A percentile compares a stretch with the other conserved stretches of the same genome.
phyloP scores from a whole-genome alignment of 2,888 invertebrate genomes.

The Drosophila falleni region DNA sequence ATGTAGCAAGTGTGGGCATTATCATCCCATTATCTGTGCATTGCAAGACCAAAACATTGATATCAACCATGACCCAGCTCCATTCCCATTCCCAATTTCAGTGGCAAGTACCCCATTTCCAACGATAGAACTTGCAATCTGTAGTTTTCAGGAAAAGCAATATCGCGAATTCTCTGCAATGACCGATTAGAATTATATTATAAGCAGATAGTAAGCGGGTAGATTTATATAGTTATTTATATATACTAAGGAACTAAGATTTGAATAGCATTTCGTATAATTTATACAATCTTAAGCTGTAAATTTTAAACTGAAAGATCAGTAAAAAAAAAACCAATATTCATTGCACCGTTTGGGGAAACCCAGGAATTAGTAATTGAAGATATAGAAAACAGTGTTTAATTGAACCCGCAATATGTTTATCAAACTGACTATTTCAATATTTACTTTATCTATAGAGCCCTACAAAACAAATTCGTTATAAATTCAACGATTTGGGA shows the following conservation, averaged over 20 bases:
- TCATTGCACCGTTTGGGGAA: not conserved
- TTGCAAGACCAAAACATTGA: constrained; percentile 55
- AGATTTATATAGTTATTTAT: not conserved
- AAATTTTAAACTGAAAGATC: not conserved
- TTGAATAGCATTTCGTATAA: too few relatives aligned
- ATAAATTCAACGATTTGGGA: constrained; percentile 19
- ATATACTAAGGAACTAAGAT: too few relatives aligned
- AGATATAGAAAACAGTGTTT: not conserved
- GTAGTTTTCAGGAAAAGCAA: constrained; percentile 47
- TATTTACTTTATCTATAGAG: constrained; percentile 24
- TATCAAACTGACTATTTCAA: constrained; percentile 21
- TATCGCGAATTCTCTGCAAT: constrained; percentile 40
- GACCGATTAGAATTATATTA: constrained; percentile 60
- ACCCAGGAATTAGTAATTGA: not conserved
- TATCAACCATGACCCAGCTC: constrained; percentile 72
- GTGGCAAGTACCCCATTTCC: not conserved
- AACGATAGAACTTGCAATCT: constrained; percentile 39
- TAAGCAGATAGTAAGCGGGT: constrained; percentile 2
- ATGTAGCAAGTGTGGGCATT: constrained; percentile 44
- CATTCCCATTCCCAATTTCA: constrained; percentile 3
- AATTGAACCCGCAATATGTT: constrained; percentile 35
- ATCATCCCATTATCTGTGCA: constrained; percentile 68
- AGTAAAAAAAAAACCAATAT: not conserved
- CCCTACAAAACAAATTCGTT: constrained; percentile 24
- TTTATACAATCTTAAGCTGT: not conserved